Conservation (phyloP, 1,140 invertebrate genomes). For the Drosophila prosaltans region DNA sequence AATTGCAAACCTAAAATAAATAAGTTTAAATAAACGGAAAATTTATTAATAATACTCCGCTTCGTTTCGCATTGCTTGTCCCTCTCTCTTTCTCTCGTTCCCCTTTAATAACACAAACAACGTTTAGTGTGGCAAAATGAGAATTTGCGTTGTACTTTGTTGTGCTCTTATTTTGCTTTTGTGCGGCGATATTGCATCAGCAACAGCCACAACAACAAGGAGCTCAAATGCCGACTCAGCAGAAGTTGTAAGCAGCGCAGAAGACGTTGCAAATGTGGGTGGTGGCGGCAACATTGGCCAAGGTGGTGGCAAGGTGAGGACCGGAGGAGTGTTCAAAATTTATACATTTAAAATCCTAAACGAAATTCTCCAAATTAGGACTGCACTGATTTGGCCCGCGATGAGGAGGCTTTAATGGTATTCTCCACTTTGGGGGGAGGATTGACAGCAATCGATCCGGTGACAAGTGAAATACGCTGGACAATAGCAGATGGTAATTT, state of each 20-base stretch:
- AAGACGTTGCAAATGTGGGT: conserved; percentile 60
- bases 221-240: conserved; percentile 62
- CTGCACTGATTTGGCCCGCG: conserved; percentile 87
- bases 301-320: conserved; percentile 27
- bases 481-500: conserved; percentile 92
- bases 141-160: conserved; percentile 59
- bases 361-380: conserved; percentile 76
- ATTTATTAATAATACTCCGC: conserved; percentile 14
- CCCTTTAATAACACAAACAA: conserved; percentile 27
- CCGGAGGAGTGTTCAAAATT: conserved; percentile 43
- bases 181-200: conserved; percentile 77
- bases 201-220: conserved; percentile 31
- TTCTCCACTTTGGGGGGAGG: conserved; percentile 96
- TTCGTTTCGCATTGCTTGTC: conserved; percentile 17
- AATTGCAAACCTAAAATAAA: conserved; percentile 45
- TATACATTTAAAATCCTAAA: conserved; percentile 25
- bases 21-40: conserved; percentile 31
- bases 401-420: conserved; percentile 90
- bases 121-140: conserved; percentile 65
- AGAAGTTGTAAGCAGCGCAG: conserved; percentile 69
- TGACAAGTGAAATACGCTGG: conserved; percentile 94
- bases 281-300: neutral
- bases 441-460: conserved; percentile 92
- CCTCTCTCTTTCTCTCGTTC: conserved; percentile 28
- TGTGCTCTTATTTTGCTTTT: conserved; percentile 71